Evolutionary conservation across 2,888 invertebrate genomes (phyloP).

Genomic region (Cheilosia vernalis): DNA sequence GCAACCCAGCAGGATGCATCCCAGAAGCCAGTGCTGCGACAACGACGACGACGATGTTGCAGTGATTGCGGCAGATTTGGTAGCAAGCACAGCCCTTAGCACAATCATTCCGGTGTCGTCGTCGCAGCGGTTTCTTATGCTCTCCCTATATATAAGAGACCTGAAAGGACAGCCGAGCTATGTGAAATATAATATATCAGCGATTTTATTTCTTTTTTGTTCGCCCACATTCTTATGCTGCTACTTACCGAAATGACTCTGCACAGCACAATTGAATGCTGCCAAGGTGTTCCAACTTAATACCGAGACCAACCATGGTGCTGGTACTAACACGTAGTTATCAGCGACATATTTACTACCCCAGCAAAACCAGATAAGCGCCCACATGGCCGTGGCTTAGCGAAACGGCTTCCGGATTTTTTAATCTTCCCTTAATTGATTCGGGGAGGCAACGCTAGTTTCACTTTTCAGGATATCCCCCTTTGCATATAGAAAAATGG

Average conservation of each 20-base stretch:
- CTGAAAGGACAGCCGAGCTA: conserved; percentile 49
- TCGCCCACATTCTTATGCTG: conserved; percentile 1
- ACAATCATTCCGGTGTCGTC: conserved; percentile 57
- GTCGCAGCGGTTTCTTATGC: conserved; percentile 64
- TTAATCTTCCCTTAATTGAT: conserved; percentile 51
- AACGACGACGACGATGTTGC: conserved; percentile 50
- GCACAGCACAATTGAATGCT: conserved; percentile 40
- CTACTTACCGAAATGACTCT: conserved; percentile 40
- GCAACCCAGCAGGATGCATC: conserved; percentile 71
- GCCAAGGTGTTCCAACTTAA: conserved; percentile 50
- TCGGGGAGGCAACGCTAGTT: conserved; percentile 29
- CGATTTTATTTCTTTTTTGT: conserved; percentile 38
- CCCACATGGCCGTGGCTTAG: conserved; percentile 25
- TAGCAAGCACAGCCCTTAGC: conserved; percentile 35
- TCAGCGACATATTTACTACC: conserved; percentile 59
- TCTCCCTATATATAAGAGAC: conserved; percentile 9
- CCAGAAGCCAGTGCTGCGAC: conserved; percentile 26
- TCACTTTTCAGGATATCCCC: conserved; percentile 34
- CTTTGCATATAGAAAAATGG: conserved; percentile 2
- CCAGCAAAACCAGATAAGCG: conserved; percentile 44
- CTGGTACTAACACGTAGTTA: conserved; percentile 27
- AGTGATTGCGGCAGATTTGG: conserved; percentile 56
- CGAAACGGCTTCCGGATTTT: conserved; percentile 34
- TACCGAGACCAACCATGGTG: conserved; percentile 15
- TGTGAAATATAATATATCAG: conserved; percentile 60